phyloP scores from a whole-genome alignment of 2,113 vertebrate genomes.

The Onychorhynchus coronatus region DNA sequence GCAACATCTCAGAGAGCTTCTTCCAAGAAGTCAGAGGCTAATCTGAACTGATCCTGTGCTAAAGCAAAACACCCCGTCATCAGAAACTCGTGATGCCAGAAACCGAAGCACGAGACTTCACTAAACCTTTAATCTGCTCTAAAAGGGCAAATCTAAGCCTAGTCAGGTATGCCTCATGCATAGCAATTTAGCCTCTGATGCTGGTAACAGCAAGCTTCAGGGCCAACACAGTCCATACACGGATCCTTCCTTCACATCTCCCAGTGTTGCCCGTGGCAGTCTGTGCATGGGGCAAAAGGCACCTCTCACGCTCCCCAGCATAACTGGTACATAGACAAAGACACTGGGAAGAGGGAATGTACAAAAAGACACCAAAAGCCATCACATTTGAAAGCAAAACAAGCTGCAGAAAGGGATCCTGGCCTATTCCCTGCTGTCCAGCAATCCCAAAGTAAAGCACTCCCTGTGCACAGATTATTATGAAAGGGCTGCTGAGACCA shows the following conservation, averaged over 20 bases:
- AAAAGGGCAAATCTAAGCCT: background rate
- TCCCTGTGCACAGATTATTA: background rate
- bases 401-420: background rate
- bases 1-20: background rate
- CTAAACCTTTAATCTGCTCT: slow-evolving; percentile 36
- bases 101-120: background rate
- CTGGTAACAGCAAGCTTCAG: background rate
- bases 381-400: background rate
- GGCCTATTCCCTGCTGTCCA: background rate
- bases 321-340: background rate
- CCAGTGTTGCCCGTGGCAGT: background rate
- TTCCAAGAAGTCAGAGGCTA: background rate
- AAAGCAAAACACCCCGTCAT: background rate
- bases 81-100: background rate
- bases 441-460: background rate
- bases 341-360: background rate
- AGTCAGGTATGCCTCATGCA: background rate
- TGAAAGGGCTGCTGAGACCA: background rate
- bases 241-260: background rate
- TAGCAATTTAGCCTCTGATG: background rate
- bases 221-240: background rate
- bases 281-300: background rate
- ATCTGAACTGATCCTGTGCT: background rate
- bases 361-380: background rate
- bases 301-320: background rate